Evolutionary conservation across 2,888 invertebrate genomes (phyloP).

Genomic region (Pogonocherus hispidulus): DNA sequence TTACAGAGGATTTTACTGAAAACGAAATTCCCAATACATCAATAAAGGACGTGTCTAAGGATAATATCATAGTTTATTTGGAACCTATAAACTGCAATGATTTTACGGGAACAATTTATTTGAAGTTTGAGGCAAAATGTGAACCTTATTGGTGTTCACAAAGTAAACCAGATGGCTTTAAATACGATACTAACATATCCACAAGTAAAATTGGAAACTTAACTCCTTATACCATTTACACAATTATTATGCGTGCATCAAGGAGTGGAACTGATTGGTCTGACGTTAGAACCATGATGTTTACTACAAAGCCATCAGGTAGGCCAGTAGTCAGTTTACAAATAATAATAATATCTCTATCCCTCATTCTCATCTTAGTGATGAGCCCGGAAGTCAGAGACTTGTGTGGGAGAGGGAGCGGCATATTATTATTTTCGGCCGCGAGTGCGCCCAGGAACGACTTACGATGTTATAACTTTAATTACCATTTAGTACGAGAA

Average conservation of each 20-base stretch:
- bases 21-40: background rate
- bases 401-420: too few species aligned
- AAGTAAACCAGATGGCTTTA: background rate
- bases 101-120: background rate
- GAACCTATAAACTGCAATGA: background rate
- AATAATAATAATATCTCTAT: too few species aligned
- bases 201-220: background rate
- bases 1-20: too few species aligned
- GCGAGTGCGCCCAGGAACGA: too few species aligned
- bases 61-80: background rate
- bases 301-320: background rate
- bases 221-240: background rate
- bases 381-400: too few species aligned
- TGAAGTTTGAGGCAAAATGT: background rate
- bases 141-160: background rate
- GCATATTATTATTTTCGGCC: too few species aligned
- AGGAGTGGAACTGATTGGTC: background rate
- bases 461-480: too few species aligned
- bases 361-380: too few species aligned
- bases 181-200: background rate
- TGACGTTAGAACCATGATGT: background rate
- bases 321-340: background rate
- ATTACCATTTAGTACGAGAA: too few species aligned
- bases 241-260: background rate
- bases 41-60: background rate